Percentiles rank a stretch among this genome's conserved stretches.
Conservation (phyloP, 1,140 invertebrate species). For the Pogonomyrmex barbatus region DNA sequence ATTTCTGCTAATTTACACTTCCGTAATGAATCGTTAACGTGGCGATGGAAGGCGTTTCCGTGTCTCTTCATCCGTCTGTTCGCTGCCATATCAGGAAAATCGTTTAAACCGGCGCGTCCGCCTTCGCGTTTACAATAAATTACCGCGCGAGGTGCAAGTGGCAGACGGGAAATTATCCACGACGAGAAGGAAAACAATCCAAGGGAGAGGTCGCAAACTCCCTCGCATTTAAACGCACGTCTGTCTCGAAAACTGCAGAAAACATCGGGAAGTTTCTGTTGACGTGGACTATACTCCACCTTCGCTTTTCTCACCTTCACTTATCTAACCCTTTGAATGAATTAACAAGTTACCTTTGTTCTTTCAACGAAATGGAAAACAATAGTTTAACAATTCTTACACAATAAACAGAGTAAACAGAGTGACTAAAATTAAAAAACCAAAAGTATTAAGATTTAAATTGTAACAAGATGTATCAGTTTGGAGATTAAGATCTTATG, state of each 20-base stretch:
- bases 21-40: constrained; percentile 32
- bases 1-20: constrained; percentile 60
- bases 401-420: not conserved
- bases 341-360: constrained; percentile 22
- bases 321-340: constrained; percentile 36
- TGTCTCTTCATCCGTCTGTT: constrained; percentile 14
- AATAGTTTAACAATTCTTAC: not conserved
- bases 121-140: constrained; percentile 69
- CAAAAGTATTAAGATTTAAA: not conserved
- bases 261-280: constrained; percentile 53
- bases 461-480: not conserved
- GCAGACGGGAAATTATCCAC: constrained; percentile 64
- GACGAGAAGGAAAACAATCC: constrained; percentile 64
- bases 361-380: constrained; percentile 3
- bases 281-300: constrained; percentile 43
- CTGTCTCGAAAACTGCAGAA: constrained; percentile 61
- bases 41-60: constrained; percentile 14
- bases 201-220: constrained; percentile 56
- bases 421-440: not conserved
- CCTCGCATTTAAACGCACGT: constrained; percentile 49
- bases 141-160: constrained; percentile 60
- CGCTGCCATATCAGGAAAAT: constrained; percentile 31
- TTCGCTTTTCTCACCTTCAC: constrained; percentile 56
- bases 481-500: not conserved
- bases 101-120: constrained; percentile 64